Evolutionary conservation across 1,140 invertebrate species (phyloP), one percentile per base, ranked within the genome.

Genomic region (Lepidostoma basale): DNA sequence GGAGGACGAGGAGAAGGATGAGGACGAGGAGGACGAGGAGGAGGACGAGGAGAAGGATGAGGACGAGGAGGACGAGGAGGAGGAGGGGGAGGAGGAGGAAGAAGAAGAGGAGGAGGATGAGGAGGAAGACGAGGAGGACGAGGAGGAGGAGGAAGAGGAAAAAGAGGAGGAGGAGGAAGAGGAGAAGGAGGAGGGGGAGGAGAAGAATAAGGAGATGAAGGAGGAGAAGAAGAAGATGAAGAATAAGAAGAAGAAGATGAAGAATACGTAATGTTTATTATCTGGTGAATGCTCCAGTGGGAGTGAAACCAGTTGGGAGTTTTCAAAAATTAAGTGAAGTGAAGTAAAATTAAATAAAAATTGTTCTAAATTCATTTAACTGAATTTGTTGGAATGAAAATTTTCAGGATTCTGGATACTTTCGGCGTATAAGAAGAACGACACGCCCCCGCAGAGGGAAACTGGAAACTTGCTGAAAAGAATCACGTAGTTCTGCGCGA

Each of bases 181-280:
- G n/a, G 33, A 36, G n/a, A 36, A 36, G 33, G 33, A 36, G 33
- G n/a, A 36, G 33, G n/a, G n/a, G 33, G 33, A 8, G 33, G 33
- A 36, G 33, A 75, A 68, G 58, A 73, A 74, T 68, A 83, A 83
- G 18, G 81, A 81, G 14, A 86, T 79, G 68, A 86, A 83, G 33
- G n/a, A 36, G 33, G n/a, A 36, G 6, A 36, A 36, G n/a, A n/a
- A n/a, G n/a, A n/a, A n/a, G n/a, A n/a, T n/a, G n/a, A n/a, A n/a
- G n/a, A n/a, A n/a, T n/a, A n/a, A n/a, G n/a, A n/a, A n/a, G n/a
- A n/a, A n/a, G n/a, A n/a, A n/a, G n/a, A n/a, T n/a, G n/a, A n/a
- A n/a, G n/a, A n/a, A n/a, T n/a, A n/a, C n/a, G n/a, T n/a, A n/a
- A n/a, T n/a, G n/a, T n/a, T n/a, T n/a, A 36, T 8, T 36, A 36